phyloP scores from a whole-genome alignment of 1,140 invertebrate species.

The Ooceraea biroi region DNA sequence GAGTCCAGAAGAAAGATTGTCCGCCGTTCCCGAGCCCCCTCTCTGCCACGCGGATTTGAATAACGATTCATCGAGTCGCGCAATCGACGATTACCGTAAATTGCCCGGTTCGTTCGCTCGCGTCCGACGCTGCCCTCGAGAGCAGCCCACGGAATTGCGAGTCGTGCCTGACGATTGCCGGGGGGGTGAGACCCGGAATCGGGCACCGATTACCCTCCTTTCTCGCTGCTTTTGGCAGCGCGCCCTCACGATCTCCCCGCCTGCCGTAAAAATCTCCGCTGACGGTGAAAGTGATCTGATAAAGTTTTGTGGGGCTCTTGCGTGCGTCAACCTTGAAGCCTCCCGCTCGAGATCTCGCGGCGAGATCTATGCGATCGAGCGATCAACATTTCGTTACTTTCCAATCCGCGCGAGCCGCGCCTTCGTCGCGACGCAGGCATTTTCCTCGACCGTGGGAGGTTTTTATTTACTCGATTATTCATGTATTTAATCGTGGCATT shows the following conservation, averaged over 20 bases:
- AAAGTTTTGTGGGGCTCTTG: slow-evolving; percentile 28
- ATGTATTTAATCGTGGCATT: neutral
- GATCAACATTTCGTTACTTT: slow-evolving; percentile 9
- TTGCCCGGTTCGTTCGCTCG: slow-evolving; percentile 52
- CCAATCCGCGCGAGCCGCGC: slow-evolving; percentile 9
- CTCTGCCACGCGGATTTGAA: slow-evolving; percentile 69
- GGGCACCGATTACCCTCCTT: slow-evolving; percentile 47
- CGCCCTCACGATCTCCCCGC: neutral
- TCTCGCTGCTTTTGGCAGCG: slow-evolving; percentile 9
- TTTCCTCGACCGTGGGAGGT: no score
- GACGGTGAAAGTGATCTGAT: slow-evolving; percentile 72
- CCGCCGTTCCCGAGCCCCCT: slow-evolving; percentile 25
- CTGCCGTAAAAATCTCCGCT: slow-evolving; percentile 44
- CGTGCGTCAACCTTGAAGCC: slow-evolving; percentile 63
- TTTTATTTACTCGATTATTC: neutral
- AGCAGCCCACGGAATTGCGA: slow-evolving; percentile 43
- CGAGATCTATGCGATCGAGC: slow-evolving; percentile 54
- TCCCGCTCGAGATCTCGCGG: neutral
- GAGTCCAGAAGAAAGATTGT: slow-evolving; percentile 32
- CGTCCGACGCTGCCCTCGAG: slow-evolving; percentile 27
- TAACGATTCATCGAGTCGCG: slow-evolving; percentile 70
- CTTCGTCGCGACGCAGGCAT: neutral
- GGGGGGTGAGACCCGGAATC: no score
- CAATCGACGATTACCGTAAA: slow-evolving; percentile 73
- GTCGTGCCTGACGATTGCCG: slow-evolving; percentile 38